Base-by-base conservation (phyloP, 2,888 invertebrate genomes). In the Cryptops parisi region DNA sequence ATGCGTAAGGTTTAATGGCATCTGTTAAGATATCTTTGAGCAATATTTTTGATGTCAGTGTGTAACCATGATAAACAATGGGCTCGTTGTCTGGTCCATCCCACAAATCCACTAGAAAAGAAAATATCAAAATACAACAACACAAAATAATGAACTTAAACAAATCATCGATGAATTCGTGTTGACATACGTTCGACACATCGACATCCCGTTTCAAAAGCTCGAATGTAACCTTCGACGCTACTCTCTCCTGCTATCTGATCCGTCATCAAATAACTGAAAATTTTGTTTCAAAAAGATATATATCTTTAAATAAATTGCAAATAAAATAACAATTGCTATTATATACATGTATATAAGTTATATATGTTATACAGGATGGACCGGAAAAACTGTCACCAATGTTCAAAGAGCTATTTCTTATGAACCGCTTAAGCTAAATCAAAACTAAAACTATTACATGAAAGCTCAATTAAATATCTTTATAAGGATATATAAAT, bases 201-300 rank as follows among this genome's bases (percentile, higher is more conserved):
- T 41, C 77, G 68, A 60, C 77, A 78, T 38, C 78, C 78, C 56
- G 67, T 67, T 57, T 70, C 69, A 51, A 78, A 64, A 21, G 77
- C 78, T 41, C 68, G 66, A 47, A 77, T 74, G 63, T 78, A 79
- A 24, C 74, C 76, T 63, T 78, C 78, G 15, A 78, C 72, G 52
- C 74, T 74, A 61, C 77, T 77, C 52, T 73, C 72, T 12, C 78
- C 77, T 56, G 70, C 70, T 54, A 79, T 64, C 63, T 78, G 78
- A 58, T 76, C 72, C 40, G 75, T 76, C 17, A 70, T 69, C 55
- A 78, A 63, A 62, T 77, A 77, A 41, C 76, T 76, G 63, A 4
- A 64, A 60, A 43, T 46, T 52, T 33, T 33, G 15, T 9, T 33
- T 15, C 33, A 33, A 33, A 33, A 6, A 33, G 15, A 6, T 33